Conservation (phyloP, 1,140 invertebrate genomes). For the Trichoplusia ni region DNA sequence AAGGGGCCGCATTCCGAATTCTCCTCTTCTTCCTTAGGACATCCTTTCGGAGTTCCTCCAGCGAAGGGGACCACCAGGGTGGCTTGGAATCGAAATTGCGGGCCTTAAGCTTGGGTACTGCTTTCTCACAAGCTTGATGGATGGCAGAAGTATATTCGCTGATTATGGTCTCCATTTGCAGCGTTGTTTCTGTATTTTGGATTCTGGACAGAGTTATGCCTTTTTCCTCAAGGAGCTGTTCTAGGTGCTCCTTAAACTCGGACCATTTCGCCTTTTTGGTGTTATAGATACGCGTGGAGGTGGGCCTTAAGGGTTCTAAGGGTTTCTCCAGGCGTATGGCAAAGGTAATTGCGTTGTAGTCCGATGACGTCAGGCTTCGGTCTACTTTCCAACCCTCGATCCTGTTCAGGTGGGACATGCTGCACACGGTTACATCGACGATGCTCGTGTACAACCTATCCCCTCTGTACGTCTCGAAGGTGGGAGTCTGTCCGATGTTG, state of each 20-base stretch:
- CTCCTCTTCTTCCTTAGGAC: slow-evolving; percentile 29
- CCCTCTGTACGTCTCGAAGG: slow-evolving; percentile 34
- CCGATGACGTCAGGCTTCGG: slow-evolving; percentile 19
- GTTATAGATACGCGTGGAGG: slow-evolving; percentile 38
- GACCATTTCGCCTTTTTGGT: slow-evolving; percentile 42
- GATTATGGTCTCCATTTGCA: slow-evolving; percentile 22
- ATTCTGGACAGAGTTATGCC: slow-evolving; percentile 3
- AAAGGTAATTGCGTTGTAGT: slow-evolving; percentile 34
- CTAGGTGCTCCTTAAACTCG: slow-evolving; percentile 17
- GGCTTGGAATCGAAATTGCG: background rate
- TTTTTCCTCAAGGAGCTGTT: background rate
- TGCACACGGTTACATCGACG: slow-evolving; percentile 45
- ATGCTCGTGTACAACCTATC: slow-evolving; percentile 35
- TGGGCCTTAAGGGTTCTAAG: background rate
- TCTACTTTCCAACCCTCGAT: slow-evolving; percentile 30
- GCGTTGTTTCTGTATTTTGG: background rate
- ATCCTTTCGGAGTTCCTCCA: slow-evolving; percentile 31
- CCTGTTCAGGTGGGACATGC: background rate
- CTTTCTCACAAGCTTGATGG: slow-evolving; percentile 19
- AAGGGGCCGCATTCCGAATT: slow-evolving; percentile 39
- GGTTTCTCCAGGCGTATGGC: background rate
- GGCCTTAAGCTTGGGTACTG: slow-evolving; percentile 24
- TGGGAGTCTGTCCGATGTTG: slow-evolving; percentile 40
- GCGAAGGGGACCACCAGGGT: slow-evolving; percentile 39
- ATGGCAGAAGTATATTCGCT: slow-evolving; percentile 24